These are phyloP conservation scores for Cettia cetti DNA, from an alignment of 2,113 vertebrate genomes.

Conservation along the genomic window DNA sequence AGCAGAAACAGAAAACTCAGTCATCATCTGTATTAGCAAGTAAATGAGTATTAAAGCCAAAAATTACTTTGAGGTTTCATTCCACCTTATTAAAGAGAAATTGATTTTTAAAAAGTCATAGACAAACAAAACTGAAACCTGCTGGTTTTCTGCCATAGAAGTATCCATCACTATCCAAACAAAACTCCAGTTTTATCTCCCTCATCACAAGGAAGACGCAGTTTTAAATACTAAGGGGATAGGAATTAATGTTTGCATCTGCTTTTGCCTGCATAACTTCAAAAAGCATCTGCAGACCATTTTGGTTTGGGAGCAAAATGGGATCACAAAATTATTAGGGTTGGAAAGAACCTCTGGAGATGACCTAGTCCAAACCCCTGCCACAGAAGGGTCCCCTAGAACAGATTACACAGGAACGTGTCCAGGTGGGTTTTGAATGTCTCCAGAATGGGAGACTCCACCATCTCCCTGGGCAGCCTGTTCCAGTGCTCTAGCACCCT, in stretches of 20 bases:
- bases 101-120: neutral
- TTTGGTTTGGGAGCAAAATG: neutral
- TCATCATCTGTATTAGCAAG: neutral
- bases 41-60: neutral
- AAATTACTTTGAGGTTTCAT: neutral
- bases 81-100: neutral
- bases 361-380: neutral
- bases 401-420: neutral
- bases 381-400: neutral
- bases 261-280: accelerated
- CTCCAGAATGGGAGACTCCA: neutral
- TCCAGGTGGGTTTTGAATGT: neutral
- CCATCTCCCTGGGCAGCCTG: neutral
- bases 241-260: neutral
- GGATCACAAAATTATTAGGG: accelerated
- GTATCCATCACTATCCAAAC: neutral
- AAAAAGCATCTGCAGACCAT: neutral
- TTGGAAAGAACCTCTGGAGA: neutral
- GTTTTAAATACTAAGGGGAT: neutral
- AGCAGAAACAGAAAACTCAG: neutral
- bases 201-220: accelerated
- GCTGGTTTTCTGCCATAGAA: neutral
- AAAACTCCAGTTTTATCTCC: neutral
- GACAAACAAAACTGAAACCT: neutral
- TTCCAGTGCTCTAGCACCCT: neutral